phyloP scores from a whole-genome alignment of 2,113 vertebrate species.

The Brienomyrus brachyistius region DNA sequence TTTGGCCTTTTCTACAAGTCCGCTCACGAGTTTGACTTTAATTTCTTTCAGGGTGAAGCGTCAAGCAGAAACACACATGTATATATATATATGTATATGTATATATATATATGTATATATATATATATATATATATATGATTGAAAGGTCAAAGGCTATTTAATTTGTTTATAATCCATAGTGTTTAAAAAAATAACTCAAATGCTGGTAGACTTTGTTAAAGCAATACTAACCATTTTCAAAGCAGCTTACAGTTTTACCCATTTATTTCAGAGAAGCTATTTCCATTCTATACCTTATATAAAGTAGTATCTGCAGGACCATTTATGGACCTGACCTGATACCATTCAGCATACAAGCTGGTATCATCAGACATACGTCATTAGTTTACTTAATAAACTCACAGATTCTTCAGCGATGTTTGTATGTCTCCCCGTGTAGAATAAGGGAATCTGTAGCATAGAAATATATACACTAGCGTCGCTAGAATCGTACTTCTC shows the following conservation, averaged over 20 bases:
- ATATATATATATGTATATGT: conserved; percentile 40
- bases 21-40: conserved; percentile 18
- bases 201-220: conserved; percentile 14
- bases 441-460: not conserved
- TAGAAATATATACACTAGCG: not conserved
- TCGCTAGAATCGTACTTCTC: not conserved
- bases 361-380: not conserved
- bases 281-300: not conserved
- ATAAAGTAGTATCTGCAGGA: not conserved
- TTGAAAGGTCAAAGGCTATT: conserved; percentile 30
- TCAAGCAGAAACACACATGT: conserved; percentile 40
- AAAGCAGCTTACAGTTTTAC: not conserved
- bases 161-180: conserved; percentile 40
- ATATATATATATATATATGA: conserved; percentile 33
- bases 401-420: not conserved
- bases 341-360: not conserved
- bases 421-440: not conserved
- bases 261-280: not conserved
- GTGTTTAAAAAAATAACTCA: conserved; percentile 39
- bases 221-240: not conserved
- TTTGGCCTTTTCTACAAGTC: conserved; percentile 32
- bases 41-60: conserved; percentile 11
- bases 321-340: not conserved
- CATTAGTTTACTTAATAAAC: not conserved
- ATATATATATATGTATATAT: conserved; percentile 30